Evolutionary conservation across 1,140 invertebrate species (phyloP), one percentile per base, ranked within the genome.

Genomic region (Lasaia peninsularis): DNA sequence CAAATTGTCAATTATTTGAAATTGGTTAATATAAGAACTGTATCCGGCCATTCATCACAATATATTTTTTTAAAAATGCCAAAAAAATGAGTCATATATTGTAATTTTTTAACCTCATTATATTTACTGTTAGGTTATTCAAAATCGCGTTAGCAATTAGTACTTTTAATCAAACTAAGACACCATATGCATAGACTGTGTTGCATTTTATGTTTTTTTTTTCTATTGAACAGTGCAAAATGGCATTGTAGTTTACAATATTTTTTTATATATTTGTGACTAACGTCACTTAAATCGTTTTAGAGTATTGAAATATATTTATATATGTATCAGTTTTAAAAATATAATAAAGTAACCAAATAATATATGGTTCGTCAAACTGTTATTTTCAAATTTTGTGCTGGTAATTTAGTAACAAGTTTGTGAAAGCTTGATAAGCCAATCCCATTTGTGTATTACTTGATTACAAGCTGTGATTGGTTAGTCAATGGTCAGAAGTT

Each of bases 181-280:
- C 78, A 86, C 72, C 78, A 75, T 51, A 60, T 78, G 74, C 75
- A 79, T 80, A 84, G 80, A 85, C 84, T 87, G 84, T 69, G 68
- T 78, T 75, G 80, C 84, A 87, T 87, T 86, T 85, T 79, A 58
- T 72, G 62, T 61, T 65, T 64, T 74, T 70, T 52, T 73, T 56
- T 72, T 74, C 31, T 59, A 67, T 59, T 54, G 73, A 68, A 62
- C 60, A 64, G 71, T 54, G 60, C 56, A n/a, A 50, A 32, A 52
- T 54, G 33, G 51, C 53, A 60, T 63, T 52, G 52, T 63, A 60
- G 55, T 21, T 55, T 58, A 63, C 56, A 63, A 34, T 21, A 18
- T 55, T 40, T 32, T n/a, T 67, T 56, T 52, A 58, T 66, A 59
- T 58, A 59, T 62, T 35, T 62, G 57, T 62, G 52, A 52, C 56